Evolutionary conservation across 2,797 vertebrate species (phyloP), one percentile per base, ranked within the genome.

Genomic region (Argyrosomus regius): DNA sequence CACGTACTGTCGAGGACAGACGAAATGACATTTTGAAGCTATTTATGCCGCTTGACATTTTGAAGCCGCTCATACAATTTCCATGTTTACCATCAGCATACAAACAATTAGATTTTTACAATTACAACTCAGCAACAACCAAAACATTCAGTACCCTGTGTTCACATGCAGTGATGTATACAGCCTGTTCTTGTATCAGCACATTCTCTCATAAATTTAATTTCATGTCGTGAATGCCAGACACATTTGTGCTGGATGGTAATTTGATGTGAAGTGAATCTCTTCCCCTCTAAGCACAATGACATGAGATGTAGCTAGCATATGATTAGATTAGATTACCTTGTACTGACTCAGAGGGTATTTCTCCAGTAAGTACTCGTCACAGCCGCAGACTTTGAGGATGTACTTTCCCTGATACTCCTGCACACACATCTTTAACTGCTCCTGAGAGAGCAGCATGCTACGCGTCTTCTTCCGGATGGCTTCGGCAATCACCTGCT

Each of bases 401-500:
- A 99, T 99, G 84, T 99, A 99, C 87, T 99, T 99, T 86, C 98
- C 98, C 95, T 99, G 98, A 92, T 99, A 99, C 86, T 99, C 98
- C 93, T 98, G 96, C 84, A 99, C 98, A n/a, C 98, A 99, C 94
- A 99, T 98, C 93, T 99, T 99, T 56, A 99, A 91, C 94, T 99
- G 98, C 91, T 99, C 98, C 28, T 96, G 95, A 10, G 98, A 98
- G 31, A 99, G 94, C 92, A 99, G 93, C 98, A 99, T 99, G 90
- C 98, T 99, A 67, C 98, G 95, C 0, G 98, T 99, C 94, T 99
- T 99, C 88, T 99, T 99, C 69, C 98, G 96, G 90, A 99, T 99
- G 88, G 98, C 98, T 95, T 99, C 98, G 0, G 98, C 98, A 54
- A 99, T 99, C 80, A 99, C 98, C 94, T 99, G 98, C 94, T 99